Conservation (phyloP, 2,888 invertebrate species). For the Acholoe squamosa region DNA sequence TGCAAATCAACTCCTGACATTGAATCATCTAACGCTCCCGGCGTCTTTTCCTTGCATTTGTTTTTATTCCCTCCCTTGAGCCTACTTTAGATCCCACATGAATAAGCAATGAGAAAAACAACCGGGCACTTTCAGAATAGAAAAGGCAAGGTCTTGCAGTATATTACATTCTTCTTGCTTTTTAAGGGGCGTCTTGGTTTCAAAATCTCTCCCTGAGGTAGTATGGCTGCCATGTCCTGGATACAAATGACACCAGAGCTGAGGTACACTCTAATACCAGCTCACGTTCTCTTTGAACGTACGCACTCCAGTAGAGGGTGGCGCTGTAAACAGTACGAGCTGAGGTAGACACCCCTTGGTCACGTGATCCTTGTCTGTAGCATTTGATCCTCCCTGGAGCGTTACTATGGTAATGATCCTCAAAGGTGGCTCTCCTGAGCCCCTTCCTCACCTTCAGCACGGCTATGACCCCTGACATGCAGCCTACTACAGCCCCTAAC, state of each 20-base stretch:
- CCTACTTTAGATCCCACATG: neutral
- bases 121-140: neutral
- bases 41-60: neutral
- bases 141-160: neutral
- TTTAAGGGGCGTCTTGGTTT: neutral
- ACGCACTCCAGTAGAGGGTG: too few relatives aligned
- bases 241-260: neutral
- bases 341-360: slow-evolving; percentile 4
- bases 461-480: neutral
- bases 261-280: too few relatives aligned
- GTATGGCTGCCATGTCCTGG: neutral
- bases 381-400: slow-evolving; percentile 20
- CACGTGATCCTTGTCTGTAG: neutral
- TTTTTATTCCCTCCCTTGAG: neutral
- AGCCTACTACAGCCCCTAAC: neutral
- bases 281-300: too few relatives aligned
- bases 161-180: neutral
- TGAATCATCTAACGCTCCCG: neutral
- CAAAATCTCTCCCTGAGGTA: neutral
- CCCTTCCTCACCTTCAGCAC: neutral
- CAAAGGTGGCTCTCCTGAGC: neutral
- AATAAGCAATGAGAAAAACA: neutral
- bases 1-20: neutral
- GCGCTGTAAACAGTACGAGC: too few relatives aligned
- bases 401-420: slow-evolving; percentile 27